A percentile compares a stretch with the other conserved stretches of the same genome.
phyloP scores from a whole-genome alignment of 2,113 vertebrate genomes.

The Coptodon bakossiorum region DNA sequence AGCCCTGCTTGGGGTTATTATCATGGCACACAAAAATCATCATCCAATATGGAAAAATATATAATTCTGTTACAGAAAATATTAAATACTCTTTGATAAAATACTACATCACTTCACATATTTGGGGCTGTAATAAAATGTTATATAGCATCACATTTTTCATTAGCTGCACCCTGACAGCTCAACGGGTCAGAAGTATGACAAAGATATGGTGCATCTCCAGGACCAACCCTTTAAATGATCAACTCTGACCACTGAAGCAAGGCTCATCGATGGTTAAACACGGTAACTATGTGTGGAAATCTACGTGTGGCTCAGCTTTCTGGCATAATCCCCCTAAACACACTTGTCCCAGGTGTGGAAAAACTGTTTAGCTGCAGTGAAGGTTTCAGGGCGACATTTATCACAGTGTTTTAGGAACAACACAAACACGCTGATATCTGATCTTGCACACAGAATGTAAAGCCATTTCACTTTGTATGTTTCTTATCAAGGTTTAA shows the following conservation, averaged over 20 bases:
- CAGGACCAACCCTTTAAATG: neutral
- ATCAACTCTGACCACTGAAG: neutral
- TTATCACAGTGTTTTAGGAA: neutral
- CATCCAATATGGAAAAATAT: neutral
- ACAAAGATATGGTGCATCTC: neutral
- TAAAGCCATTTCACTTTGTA: neutral
- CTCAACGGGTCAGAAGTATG: neutral
- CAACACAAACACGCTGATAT: neutral
- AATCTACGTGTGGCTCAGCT: neutral
- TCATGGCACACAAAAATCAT: neutral
- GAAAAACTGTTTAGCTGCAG: neutral
- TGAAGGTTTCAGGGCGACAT: neutral
- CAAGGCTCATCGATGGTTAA: neutral
- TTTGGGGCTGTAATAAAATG: neutral
- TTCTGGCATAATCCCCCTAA: neutral
- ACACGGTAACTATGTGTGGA: neutral
- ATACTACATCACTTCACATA: neutral
- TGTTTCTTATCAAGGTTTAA: neutral
- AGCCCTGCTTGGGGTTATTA: neutral
- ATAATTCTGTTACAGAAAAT: neutral
- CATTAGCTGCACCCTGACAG: neutral
- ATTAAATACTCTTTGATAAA: neutral
- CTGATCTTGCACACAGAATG: neutral
- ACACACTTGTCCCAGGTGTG: fast-evolving
- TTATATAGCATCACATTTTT: neutral